phyloP scores from a whole-genome alignment of 2,113 vertebrate species.

The Cettia cetti region DNA sequence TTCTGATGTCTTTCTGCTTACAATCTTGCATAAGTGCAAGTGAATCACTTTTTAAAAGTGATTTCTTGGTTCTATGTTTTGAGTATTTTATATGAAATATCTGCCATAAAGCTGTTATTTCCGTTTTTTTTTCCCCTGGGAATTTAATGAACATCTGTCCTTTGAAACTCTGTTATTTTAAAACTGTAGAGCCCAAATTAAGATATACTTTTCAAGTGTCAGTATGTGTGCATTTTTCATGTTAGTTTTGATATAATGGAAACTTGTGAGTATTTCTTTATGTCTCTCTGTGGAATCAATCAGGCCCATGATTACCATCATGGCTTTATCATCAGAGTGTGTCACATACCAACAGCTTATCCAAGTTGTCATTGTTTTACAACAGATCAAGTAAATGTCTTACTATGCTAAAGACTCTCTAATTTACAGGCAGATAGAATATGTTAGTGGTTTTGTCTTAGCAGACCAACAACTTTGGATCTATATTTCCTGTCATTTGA shows the following conservation, averaged over 20 bases:
- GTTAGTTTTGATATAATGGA: neutral
- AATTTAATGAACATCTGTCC: neutral
- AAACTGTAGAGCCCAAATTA: neutral
- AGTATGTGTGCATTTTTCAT: neutral
- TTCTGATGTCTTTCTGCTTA: neutral
- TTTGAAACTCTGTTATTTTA: neutral
- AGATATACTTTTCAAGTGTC: neutral
- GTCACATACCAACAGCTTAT: neutral
- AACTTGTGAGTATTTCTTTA: neutral
- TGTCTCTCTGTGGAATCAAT: neutral
- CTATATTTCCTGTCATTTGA: conserved; percentile 39
- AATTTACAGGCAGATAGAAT: neutral
- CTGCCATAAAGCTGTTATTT: neutral
- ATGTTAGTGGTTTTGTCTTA: conserved; percentile 31
- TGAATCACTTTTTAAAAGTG: neutral
- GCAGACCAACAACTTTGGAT: conserved; percentile 16
- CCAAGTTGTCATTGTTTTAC: neutral
- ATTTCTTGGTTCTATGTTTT: neutral
- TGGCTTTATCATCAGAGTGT: neutral
- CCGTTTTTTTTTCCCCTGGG: rapidly evolving
- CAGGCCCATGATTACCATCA: neutral
- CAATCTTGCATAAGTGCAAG: neutral
- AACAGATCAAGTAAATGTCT: neutral
- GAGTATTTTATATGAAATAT: neutral
- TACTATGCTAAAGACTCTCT: neutral